Percentiles rank a stretch among this genome's conserved stretches.
Evolutionary conservation across 1,140 invertebrate species (phyloP).

Genomic region (Drosophila mojavensis): DNA sequence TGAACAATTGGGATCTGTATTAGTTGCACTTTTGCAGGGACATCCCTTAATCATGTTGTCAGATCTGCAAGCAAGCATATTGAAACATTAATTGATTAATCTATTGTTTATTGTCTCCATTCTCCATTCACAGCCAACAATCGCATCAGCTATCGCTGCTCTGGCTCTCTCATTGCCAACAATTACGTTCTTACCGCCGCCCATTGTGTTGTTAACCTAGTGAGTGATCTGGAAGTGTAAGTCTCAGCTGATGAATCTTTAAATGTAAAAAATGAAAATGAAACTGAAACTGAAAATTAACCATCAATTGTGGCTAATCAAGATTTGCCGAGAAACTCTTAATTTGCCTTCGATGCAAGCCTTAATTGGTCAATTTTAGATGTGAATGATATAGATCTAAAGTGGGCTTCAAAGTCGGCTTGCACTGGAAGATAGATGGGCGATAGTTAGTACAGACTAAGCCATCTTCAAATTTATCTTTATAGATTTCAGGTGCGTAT

Average conservation of each 20-base stretch:
- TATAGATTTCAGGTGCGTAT: constrained; percentile 85
- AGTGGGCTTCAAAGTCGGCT: no score
- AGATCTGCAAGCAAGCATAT: constrained; percentile 1
- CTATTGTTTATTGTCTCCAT: background rate
- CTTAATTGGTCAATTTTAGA: background rate
- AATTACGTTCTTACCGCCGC: constrained; percentile 88
- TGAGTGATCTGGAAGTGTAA: constrained; percentile 84
- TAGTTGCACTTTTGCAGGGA: constrained; percentile 13
- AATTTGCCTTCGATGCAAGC: no score
- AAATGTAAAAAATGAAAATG: no score
- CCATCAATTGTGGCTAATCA: no score
- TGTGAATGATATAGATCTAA: no score
- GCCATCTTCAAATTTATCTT: constrained; percentile 8
- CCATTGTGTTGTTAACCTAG: constrained; percentile 86
- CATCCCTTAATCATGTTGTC: constrained; percentile 29
- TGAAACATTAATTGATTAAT: background rate
- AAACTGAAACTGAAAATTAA: no score
- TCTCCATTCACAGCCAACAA: constrained; percentile 82
- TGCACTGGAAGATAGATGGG: no score
- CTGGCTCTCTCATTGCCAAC: constrained; percentile 87
- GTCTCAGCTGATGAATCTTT: constrained; percentile 38
- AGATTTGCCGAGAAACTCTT: no score
- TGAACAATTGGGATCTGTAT: constrained; percentile 1
- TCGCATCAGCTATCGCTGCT: constrained; percentile 86
- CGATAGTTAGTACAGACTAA: background rate